These are phyloP conservation scores for Mus musculus DNA, from an alignment of 2,113 vertebrate genomes.

Conservation along the genomic window GRCm39 chr4:111558501-111559000, in stretches of 20 bases:
- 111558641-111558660: constrained; percentile 34
- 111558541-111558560: no score
- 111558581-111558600: no score
- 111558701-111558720: not conserved
- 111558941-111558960: not conserved
- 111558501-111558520: no score
- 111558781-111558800: not conserved
- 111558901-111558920: not conserved
- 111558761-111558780: not conserved
- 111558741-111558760: not conserved
- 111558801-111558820: not conserved
- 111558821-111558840: not conserved
- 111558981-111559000: not conserved
- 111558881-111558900: not conserved
- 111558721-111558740: not conserved
- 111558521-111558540: no score
- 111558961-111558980: no score
- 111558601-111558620: no score
- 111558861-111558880: not conserved
- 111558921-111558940: not conserved
- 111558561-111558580: no score
- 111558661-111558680: not conserved
- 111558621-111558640: no score
- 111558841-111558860: not conserved
- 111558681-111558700: constrained; percentile 1